Conservation (phyloP, 2,797 vertebrate species). For the Manis javanica region DNA sequence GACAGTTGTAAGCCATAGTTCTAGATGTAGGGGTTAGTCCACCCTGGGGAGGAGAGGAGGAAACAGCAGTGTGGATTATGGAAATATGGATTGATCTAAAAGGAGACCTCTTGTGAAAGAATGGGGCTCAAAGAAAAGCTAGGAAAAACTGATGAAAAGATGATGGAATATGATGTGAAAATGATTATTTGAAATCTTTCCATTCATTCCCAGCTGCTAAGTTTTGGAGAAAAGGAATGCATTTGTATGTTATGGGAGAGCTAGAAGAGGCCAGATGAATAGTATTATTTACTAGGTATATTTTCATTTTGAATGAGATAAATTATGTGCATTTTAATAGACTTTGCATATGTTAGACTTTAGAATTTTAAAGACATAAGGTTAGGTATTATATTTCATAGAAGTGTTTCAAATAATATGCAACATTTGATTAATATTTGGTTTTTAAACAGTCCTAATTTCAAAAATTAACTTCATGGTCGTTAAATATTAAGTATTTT, state of each 20-base stretch:
- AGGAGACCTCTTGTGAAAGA: constrained; percentile 91
- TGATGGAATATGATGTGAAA: constrained; percentile 95
- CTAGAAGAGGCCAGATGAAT: constrained; percentile 88
- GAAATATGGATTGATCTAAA: constrained; percentile 99
- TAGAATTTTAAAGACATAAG: constrained; percentile 78
- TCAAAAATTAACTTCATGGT: constrained; percentile 68
- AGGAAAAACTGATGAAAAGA: constrained; percentile 94
- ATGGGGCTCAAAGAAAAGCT: constrained; percentile 95
- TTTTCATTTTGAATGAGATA: constrained; percentile 85
- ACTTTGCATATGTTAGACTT: constrained; percentile 83
- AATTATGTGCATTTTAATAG: constrained; percentile 90
- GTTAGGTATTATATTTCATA: constrained; percentile 59
- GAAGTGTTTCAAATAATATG: constrained; percentile 66
- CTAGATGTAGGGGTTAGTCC: constrained; percentile 96
- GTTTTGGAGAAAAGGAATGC: constrained; percentile 92
- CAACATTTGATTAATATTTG: constrained; percentile 72
- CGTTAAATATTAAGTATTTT: not conserved
- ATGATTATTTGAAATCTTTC: constrained; percentile 92
- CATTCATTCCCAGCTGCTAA: constrained; percentile 96
- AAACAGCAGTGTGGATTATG: constrained; percentile 99
- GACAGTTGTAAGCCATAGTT: constrained; percentile 98
- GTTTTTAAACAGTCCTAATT: constrained; percentile 58
- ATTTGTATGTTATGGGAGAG: constrained; percentile 93
- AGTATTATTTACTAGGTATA: constrained; percentile 88
- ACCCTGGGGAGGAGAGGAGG: constrained; percentile 94